These are phyloP conservation scores for Resseliella maxima DNA, from an alignment of 2,888 invertebrate genomes.

Conservation along the genomic window DNA sequence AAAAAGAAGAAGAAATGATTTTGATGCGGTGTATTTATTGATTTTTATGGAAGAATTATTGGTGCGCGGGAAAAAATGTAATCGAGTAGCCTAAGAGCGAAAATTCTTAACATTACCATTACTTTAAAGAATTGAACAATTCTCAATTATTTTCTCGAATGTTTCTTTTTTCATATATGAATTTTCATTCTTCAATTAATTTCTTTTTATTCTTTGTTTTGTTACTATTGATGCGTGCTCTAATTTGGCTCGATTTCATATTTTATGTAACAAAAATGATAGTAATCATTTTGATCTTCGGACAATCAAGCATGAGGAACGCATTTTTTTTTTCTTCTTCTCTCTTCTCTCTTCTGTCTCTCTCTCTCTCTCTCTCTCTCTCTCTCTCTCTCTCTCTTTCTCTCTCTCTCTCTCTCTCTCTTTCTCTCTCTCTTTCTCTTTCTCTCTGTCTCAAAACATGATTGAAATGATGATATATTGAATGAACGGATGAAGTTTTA, in stretches of 20 bases:
- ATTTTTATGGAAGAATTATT: neutral
- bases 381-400: neutral
- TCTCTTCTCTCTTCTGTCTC: too few relatives aligned
- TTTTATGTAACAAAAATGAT: conserved; percentile 8
- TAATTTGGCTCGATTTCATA: neutral
- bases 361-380: too few relatives aligned
- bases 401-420: too few relatives aligned
- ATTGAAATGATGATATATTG: neutral
- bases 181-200: neutral
- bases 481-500: neutral
- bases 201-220: neutral
- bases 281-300: conserved; percentile 5
- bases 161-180: neutral
- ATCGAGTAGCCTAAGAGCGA: neutral
- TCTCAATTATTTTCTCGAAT: neutral
- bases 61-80: neutral
- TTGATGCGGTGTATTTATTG: neutral
- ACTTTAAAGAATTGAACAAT: neutral
- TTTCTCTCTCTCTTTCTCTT: too few relatives aligned
- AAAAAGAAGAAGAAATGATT: neutral
- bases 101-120: neutral
- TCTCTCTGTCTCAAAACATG: neutral
- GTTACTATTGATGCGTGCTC: conserved; percentile 32
- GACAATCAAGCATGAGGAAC: neutral
- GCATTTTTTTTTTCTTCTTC: too few relatives aligned